phyloP scores from a whole-genome alignment of 2,113 vertebrate genomes.

The Danio rerio region GRCz12tu NC_133189.1:58516001-58516500 shows the following conservation, averaged over 20 bases:
- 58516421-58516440: no score
- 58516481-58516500: no score
- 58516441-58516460: no score
- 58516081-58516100: slow-evolving; percentile 67
- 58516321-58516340: background rate
- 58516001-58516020: slow-evolving; percentile 22
- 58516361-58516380: background rate
- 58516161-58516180: slow-evolving; percentile 77
- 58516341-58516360: background rate
- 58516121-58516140: slow-evolving; percentile 60
- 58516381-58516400: background rate
- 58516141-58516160: slow-evolving; percentile 82
- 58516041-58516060: slow-evolving; percentile 54
- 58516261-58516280: background rate
- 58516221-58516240: slow-evolving; percentile 39
- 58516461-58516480: no score
- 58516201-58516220: slow-evolving; percentile 80
- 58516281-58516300: background rate
- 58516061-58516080: slow-evolving; percentile 63
- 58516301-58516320: background rate
- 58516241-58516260: background rate
- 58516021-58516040: slow-evolving; percentile 54
- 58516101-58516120: slow-evolving; percentile 64
- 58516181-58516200: slow-evolving; percentile 70
- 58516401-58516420: background rate